Evolutionary conservation across 1,140 invertebrate genomes (phyloP).

Genomic region (Tribolium castaneum): DNA sequence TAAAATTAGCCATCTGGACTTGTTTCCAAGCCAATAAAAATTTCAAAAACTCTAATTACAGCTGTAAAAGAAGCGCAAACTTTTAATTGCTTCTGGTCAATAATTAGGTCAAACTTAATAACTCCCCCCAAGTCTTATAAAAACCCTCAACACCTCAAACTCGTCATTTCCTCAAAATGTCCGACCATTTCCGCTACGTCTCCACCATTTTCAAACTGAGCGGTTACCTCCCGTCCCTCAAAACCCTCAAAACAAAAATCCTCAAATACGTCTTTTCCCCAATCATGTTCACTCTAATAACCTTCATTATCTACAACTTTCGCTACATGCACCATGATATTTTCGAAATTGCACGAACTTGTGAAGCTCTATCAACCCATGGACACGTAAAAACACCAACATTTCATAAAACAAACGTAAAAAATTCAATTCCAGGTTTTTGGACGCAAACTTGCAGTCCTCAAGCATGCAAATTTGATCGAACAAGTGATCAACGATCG

Average conservation of each 20-base stretch:
- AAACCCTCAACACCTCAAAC: neutral
- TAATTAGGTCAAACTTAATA: neutral
- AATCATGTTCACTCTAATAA: neutral
- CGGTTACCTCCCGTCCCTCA: neutral
- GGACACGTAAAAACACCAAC: neutral
- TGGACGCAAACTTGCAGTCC: neutral
- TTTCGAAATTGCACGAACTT: neutral
- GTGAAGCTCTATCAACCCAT: neutral
- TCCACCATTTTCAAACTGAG: neutral
- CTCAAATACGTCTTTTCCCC: neutral
- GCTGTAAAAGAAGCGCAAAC: neutral
- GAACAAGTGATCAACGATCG: neutral
- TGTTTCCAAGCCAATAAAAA: no score
- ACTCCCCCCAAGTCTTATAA: no score
- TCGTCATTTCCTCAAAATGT: neutral
- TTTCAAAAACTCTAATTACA: no score
- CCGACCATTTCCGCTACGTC: conserved; percentile 49
- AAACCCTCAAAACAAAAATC: neutral
- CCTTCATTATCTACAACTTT: neutral
- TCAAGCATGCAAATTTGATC: neutral
- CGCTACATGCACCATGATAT: conserved; percentile 7
- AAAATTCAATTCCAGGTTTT: neutral
- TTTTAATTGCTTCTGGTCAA: neutral
- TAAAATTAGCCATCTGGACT: no score
- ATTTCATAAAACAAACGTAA: no score